Evolutionary conservation across 53 echinoderm and acorn worm genomes (phyloP).

Genomic region (Mesocentrotus franciscanus): DNA sequence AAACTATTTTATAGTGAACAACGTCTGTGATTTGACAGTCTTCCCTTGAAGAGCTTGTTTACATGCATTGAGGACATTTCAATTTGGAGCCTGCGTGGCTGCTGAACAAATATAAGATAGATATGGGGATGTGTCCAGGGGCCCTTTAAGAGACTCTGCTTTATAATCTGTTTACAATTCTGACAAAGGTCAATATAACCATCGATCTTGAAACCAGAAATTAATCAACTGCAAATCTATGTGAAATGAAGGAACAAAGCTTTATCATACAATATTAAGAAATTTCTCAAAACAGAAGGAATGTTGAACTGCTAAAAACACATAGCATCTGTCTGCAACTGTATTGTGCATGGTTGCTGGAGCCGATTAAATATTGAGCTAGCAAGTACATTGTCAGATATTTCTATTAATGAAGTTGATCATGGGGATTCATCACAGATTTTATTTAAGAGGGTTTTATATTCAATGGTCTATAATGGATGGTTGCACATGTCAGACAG

Average conservation of each 20-base stretch:
- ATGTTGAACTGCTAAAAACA: too few species aligned
- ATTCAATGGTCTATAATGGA: background rate
- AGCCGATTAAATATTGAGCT: too few species aligned
- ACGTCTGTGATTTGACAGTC: background rate
- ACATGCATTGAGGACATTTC: background rate
- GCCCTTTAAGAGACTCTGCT: background rate
- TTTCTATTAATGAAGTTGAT: background rate
- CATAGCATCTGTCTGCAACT: too few species aligned
- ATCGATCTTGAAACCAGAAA: too few species aligned
- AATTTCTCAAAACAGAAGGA: too few species aligned
- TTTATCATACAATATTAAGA: too few species aligned
- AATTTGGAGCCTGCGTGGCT: background rate
- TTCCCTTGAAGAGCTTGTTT: background rate
- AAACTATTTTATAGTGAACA: background rate
- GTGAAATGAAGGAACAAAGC: too few species aligned
- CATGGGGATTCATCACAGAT: background rate
- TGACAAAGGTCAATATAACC: background rate
- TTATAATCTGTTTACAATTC: background rate
- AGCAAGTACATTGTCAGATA: too few species aligned
- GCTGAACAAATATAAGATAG: background rate
- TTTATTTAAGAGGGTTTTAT: background rate
- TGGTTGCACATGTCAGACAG: background rate
- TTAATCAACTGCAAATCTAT: too few species aligned
- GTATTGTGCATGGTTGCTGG: too few species aligned
- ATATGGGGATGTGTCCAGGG: background rate